Percentiles rank a stretch among this genome's conserved stretches.
Evolutionary conservation across 2,888 invertebrate species (phyloP).

Genomic region (Xanthorhoe spadicearia): DNA sequence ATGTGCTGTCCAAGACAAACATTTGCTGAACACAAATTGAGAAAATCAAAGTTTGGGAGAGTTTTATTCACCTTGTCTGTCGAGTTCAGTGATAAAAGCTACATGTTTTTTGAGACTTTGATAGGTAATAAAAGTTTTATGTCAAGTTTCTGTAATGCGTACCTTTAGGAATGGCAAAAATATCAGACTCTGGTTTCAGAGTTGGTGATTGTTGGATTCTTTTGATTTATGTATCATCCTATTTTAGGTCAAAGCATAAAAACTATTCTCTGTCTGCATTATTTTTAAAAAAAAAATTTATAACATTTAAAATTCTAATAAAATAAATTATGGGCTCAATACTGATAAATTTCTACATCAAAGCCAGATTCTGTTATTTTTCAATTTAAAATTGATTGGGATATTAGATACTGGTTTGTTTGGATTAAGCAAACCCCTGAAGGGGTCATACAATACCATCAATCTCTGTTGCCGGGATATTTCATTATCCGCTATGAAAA

Average conservation of each 20-base stretch:
- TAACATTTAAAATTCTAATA: background rate
- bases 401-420: conserved; percentile 27
- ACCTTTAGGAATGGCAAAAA: no score
- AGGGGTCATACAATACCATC: conserved; percentile 47
- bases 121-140: background rate
- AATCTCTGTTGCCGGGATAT: conserved; percentile 43
- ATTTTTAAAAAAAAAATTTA: no score
- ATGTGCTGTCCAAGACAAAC: conserved; percentile 32
- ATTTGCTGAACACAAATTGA: conserved; percentile 35
- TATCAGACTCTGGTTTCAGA: no score
- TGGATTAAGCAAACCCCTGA: conserved; percentile 36
- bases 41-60: conserved; percentile 22
- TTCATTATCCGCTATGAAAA: conserved; percentile 23
- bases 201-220: no score
- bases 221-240: no score
- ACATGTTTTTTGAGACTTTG: conserved; percentile 1
- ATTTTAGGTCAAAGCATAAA: no score
- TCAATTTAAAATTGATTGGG: conserved; percentile 41
- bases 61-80: conserved; percentile 9
- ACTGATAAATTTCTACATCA: conserved; percentile 9
- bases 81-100: background rate
- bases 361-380: conserved; percentile 46
- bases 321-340: background rate
- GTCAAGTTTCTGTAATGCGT: no score
- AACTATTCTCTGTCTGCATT: no score